Percentiles rank a stretch among this genome's conserved stretches.
Conservation (phyloP, 2,113 vertebrate species). For the Tenebrosternarchus preto region DNA sequence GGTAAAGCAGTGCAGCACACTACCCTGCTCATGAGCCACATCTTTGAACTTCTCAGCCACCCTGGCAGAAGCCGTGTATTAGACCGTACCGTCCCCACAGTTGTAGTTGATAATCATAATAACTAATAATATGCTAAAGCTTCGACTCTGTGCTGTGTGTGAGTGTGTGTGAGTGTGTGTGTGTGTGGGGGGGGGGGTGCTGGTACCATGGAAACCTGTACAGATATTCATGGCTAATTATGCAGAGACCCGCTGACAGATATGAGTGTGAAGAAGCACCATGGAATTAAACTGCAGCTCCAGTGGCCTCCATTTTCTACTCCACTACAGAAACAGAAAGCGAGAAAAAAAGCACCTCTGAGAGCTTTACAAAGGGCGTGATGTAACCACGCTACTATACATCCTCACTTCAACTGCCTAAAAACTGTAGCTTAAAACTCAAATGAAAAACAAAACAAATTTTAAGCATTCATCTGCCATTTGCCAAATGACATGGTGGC, state of each 20-base stretch:
- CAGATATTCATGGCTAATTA: slow-evolving; percentile 64
- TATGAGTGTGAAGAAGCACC: slow-evolving; percentile 60
- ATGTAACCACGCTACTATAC: slow-evolving; percentile 21
- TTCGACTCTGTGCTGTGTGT: slow-evolving; percentile 38
- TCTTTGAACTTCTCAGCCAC: slow-evolving; percentile 20
- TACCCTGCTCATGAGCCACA: slow-evolving; percentile 10
- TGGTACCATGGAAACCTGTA: slow-evolving; percentile 64
- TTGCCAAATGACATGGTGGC: neutral
- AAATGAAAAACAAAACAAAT: neutral
- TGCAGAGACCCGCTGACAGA: slow-evolving; percentile 59
- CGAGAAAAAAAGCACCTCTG: neutral
- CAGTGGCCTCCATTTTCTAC: slow-evolving; percentile 41
- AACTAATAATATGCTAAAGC: slow-evolving; percentile 54
- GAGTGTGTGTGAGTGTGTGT: slow-evolving; percentile 1
- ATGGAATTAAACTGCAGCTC: slow-evolving; percentile 67
- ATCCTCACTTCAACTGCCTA: neutral
- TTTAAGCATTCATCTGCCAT: neutral
- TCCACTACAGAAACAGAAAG: slow-evolving; percentile 19
- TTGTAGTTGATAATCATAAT: slow-evolving; percentile 53
- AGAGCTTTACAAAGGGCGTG: neutral
- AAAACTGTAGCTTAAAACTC: neutral
- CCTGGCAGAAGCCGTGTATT: slow-evolving; percentile 45
- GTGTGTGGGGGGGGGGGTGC: slow-evolving; percentile 58
- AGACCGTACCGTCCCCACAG: slow-evolving; percentile 47
- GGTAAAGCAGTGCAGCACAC: slow-evolving; percentile 19